Evolutionary conservation across 2,888 invertebrate species (phyloP), one percentile per base, ranked within the genome.

Genomic region (Drosophila mercatorum): DNA sequence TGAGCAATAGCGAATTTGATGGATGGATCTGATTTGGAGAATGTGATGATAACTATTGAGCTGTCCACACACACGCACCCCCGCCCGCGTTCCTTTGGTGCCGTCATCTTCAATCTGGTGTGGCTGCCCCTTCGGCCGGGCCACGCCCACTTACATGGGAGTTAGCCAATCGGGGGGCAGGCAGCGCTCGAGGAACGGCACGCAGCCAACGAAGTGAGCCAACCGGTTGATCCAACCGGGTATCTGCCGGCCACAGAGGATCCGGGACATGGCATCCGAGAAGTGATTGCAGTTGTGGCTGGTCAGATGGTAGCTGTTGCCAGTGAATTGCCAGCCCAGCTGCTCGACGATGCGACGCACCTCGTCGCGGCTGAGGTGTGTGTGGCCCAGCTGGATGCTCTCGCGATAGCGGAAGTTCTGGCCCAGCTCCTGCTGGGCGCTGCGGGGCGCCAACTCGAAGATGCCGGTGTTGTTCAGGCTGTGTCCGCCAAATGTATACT

Each of bases 251-350:
- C 97, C 97, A 90, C 98, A 98, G 65, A 99, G 94, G 84, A 97
- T 96, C 97, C 96, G 95, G 88, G 96, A 96, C 88, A 98, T 95
- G 68, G 96, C 95, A 67, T 97, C 96, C 69, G 98, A 96, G 93
- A 99, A 99, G 92, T 99, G 98, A 93, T 99, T 99, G 93, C 99
- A 99, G 92, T 99, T 99, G 93, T 98, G 98, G 92, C 40, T 40
- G 31, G 79, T 98, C 72, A 99, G 94, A 92, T 99, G 99, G 91
- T 99, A 99, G 92, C 97, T 95, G 93, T 98, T 97, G 73, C 98
- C 99, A 86, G 97, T 95, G 93, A 97, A 99, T 92, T 98, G 97
- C 92, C 97, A 97, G 57, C 98, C 98, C 74, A 99, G 93, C 91
- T 97, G 97, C 59, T 95, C 94, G 73, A 98, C 96, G 84, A 99